Evolutionary conservation across 2,888 invertebrate genomes (phyloP).

Genomic region (Parapristionchus giblindavisi): DNA sequence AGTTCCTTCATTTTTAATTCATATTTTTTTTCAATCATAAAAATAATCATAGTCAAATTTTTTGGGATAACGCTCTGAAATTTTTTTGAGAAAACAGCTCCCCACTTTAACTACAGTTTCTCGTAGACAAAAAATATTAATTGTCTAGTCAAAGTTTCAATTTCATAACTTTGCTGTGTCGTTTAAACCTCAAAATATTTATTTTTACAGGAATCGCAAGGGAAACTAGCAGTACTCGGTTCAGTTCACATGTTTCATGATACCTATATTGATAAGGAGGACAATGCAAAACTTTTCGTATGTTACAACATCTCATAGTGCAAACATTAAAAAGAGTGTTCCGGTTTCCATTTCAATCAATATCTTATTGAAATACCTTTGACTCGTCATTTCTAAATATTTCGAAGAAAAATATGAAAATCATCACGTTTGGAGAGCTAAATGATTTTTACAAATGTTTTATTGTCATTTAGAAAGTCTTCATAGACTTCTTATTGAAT

Average conservation of each 20-base stretch:
- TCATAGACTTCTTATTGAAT: constrained; percentile 83
- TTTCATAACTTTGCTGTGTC: too few relatives aligned
- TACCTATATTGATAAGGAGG: constrained; percentile 90
- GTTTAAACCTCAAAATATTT: constrained; percentile 1
- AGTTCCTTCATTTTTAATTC: not conserved
- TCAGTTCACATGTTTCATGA: constrained; percentile 92
- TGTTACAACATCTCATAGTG: constrained; percentile 41
- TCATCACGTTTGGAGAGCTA: not conserved
- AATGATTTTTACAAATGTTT: not conserved
- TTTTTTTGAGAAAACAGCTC: too few relatives aligned
- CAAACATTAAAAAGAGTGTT: too few relatives aligned
- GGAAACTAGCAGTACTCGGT: constrained; percentile 87
- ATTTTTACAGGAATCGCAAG: constrained; percentile 71
- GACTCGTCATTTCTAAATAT: too few relatives aligned
- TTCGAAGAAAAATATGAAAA: too few relatives aligned
- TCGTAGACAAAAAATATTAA: too few relatives aligned
- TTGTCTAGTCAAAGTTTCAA: too few relatives aligned
- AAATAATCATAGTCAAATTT: too few relatives aligned
- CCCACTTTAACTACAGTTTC: too few relatives aligned
- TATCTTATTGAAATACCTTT: too few relatives aligned
- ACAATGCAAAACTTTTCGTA: constrained; percentile 84
- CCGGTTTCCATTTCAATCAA: too few relatives aligned
- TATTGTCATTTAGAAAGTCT: constrained; percentile 78
- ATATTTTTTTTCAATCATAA: not conserved
- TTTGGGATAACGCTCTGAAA: too few relatives aligned